These are phyloP conservation scores for Hipparchia sbordonii DNA, from an alignment of 2,888 invertebrate genomes.

Conservation along the genomic window DNA sequence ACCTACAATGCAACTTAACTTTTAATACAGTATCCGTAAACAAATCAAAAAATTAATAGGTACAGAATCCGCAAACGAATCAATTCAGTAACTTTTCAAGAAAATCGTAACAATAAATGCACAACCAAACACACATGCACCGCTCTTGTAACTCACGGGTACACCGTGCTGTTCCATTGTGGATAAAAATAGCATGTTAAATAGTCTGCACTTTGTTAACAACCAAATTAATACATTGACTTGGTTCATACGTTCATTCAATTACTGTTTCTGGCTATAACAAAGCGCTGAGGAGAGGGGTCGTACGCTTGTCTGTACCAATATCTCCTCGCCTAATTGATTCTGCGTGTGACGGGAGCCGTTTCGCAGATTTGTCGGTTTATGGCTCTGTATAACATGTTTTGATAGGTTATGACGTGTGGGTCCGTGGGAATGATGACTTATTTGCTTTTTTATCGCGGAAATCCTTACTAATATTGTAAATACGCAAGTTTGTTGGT, in stretches of 20 bases:
- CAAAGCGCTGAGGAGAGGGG: slow-evolving; percentile 34
- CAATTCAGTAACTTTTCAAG: too few species aligned
- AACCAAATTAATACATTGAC: slow-evolving; percentile 21
- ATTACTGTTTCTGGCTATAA: slow-evolving; percentile 23
- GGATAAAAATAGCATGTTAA: neutral
- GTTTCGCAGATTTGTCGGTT: slow-evolving; percentile 56
- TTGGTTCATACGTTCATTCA: slow-evolving; percentile 23
- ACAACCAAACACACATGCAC: too few species aligned
- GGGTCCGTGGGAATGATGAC: slow-evolving; percentile 56
- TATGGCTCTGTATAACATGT: slow-evolving; percentile 52
- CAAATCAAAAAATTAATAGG: too few species aligned
- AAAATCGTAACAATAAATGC: too few species aligned
- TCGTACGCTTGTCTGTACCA: slow-evolving; percentile 49
- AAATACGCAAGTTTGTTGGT: neutral
- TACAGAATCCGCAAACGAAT: too few species aligned
- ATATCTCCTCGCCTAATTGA: slow-evolving; percentile 64
- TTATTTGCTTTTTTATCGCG: slow-evolving; percentile 28
- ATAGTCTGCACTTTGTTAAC: slow-evolving; percentile 13
- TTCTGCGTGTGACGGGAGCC: slow-evolving; percentile 59
- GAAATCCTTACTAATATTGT: neutral
- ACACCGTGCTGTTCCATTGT: too few species aligned
- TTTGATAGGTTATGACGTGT: slow-evolving; percentile 61
- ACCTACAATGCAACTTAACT: too few species aligned
- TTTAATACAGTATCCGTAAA: too few species aligned
- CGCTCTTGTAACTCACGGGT: too few species aligned